These are phyloP conservation scores for Craniophora ligustri DNA, from an alignment of 2,888 invertebrate genomes.

Conservation along the genomic window DNA sequence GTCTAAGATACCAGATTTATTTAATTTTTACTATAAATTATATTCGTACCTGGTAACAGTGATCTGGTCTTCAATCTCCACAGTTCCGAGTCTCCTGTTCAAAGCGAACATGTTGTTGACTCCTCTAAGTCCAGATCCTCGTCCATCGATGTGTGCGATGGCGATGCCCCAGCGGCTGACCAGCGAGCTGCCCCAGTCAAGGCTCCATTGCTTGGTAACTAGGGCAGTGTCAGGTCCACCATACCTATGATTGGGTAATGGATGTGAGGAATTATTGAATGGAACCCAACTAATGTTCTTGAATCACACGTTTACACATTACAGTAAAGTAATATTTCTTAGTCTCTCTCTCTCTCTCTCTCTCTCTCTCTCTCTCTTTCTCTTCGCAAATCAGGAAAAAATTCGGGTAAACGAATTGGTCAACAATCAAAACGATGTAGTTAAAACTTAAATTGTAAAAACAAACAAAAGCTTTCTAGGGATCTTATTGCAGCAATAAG, in stretches of 20 bases:
- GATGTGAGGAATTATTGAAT: neutral
- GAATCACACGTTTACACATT: too few relatives aligned
- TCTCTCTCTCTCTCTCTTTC: too few relatives aligned
- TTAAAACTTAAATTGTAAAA: too few relatives aligned
- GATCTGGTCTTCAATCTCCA: slow-evolving; percentile 97
- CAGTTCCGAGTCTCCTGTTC: slow-evolving; percentile 95
- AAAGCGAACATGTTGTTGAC: slow-evolving; percentile 94
- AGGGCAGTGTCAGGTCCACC: slow-evolving; percentile 97
- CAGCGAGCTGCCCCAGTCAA: slow-evolving; percentile 97
- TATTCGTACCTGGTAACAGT: slow-evolving; percentile 92
- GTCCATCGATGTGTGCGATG: slow-evolving; percentile 96
- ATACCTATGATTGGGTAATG: slow-evolving; percentile 88
- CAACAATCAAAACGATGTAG: too few relatives aligned
- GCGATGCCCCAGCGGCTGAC: slow-evolving; percentile 95
- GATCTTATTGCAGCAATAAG: too few relatives aligned
- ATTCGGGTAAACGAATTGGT: too few relatives aligned
- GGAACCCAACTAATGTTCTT: too few relatives aligned
- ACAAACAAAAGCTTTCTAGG: too few relatives aligned
- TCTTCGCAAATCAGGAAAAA: too few relatives aligned
- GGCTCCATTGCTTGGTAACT: slow-evolving; percentile 93
- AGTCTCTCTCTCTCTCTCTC: too few relatives aligned
- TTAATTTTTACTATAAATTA: neutral
- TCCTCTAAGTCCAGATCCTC: slow-evolving; percentile 96
- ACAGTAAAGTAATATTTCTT: too few relatives aligned
- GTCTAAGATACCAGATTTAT: too few relatives aligned